phyloP scores from a whole-genome alignment of 2,113 vertebrate species.

The Heteronetta atricapilla region DNA sequence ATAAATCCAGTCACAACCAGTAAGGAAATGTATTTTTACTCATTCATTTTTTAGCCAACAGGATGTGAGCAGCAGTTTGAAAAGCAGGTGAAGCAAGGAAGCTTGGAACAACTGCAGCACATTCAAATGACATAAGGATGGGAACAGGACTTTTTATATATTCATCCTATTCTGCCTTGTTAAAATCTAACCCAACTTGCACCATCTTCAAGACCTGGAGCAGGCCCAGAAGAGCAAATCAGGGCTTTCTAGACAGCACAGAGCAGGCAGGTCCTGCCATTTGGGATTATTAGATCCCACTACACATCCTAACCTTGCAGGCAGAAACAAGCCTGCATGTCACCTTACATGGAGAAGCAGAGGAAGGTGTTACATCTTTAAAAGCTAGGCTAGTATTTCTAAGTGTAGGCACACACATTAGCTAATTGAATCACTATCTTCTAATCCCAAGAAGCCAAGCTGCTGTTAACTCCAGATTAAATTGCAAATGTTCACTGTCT shows the following conservation, averaged over 20 bases:
- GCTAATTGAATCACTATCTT: conserved; percentile 33
- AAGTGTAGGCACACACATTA: background rate
- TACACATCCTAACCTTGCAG: conserved; percentile 42
- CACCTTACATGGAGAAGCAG: conserved; percentile 33
- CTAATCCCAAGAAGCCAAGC: conserved; percentile 11
- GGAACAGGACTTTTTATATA: conserved; percentile 22
- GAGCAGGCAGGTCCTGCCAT: conserved; percentile 32
- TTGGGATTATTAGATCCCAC: conserved; percentile 37
- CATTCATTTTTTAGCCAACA: conserved; percentile 10
- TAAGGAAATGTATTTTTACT: conserved; percentile 33
- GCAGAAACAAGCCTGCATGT: conserved; percentile 35
- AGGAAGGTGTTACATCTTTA: conserved; percentile 36
- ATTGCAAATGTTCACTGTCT: background rate
- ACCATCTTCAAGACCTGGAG: conserved; percentile 15
- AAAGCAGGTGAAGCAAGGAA: background rate
- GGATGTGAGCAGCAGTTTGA: conserved; percentile 43
- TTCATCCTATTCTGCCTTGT: conserved; percentile 49
- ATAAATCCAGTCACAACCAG: conserved; percentile 42
- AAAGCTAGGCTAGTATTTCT: conserved; percentile 32
- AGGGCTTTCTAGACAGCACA: background rate
- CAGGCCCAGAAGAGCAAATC: conserved; percentile 46
- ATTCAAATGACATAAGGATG: background rate
- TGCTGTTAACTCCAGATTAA: conserved; percentile 16
- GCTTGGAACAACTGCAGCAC: background rate
- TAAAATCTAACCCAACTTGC: conserved; percentile 36